A percentile compares a stretch with the other conserved stretches of the same genome.
These are phyloP conservation scores for Pelodytes ibericus DNA, from an alignment of 2,797 vertebrate species.

Conservation along the genomic window DNA sequence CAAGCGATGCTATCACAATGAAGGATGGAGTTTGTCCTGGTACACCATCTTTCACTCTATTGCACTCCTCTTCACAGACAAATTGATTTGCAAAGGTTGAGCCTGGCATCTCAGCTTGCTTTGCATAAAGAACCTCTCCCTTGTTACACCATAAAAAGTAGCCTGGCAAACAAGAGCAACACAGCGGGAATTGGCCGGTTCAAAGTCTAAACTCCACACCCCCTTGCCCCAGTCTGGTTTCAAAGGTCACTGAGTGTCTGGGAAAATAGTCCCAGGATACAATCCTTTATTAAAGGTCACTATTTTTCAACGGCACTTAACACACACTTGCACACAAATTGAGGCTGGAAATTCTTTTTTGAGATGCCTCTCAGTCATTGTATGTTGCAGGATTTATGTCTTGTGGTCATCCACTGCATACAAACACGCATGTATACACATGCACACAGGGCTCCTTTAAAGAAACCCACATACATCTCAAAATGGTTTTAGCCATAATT, in stretches of 20 bases:
- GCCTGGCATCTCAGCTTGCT: constrained; percentile 85
- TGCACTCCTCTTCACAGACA: constrained; percentile 89
- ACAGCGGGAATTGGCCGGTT: constrained; percentile 82
- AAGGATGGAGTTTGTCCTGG: constrained; percentile 78
- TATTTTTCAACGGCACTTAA: constrained; percentile 89
- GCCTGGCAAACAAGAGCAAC: constrained; percentile 83
- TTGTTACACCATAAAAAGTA: constrained; percentile 85
- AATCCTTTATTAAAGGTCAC: constrained; percentile 96
- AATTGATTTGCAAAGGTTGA: constrained; percentile 99
- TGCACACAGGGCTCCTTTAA: background rate
- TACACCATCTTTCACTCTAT: constrained; percentile 81
- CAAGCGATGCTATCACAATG: constrained; percentile 79
- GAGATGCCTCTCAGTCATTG: constrained; percentile 67
- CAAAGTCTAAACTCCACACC: constrained; percentile 84
- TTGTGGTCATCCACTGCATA: constrained; percentile 79
- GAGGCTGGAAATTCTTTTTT: constrained; percentile 59
- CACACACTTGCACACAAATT: constrained; percentile 77
- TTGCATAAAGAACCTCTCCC: constrained; percentile 86
- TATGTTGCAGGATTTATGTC: constrained; percentile 77
- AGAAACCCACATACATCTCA: no score
- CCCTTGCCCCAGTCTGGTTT: constrained; percentile 89
- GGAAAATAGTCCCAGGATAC: constrained; percentile 91
- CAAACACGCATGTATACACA: constrained; percentile 59
- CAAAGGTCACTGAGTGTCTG: constrained; percentile 97
- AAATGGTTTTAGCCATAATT: no score